Base-by-base conservation (phyloP, 2,113 vertebrate genomes). In the Cheilinus undulatus region DNA sequence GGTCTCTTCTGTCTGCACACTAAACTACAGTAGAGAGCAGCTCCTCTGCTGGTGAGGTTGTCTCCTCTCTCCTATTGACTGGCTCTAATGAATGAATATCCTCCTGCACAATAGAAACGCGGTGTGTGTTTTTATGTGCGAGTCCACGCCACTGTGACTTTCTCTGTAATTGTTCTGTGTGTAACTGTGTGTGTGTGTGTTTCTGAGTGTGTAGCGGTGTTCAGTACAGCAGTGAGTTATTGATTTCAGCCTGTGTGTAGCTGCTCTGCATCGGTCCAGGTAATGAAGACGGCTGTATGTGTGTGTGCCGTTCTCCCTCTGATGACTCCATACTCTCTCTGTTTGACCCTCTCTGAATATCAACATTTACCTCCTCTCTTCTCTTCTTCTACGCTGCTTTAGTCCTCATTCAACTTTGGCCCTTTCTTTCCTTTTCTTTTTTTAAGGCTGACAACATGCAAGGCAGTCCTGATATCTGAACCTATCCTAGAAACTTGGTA, bases 21-120 rank as follows among this genome's bases (percentile, higher is more conserved):
- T 24, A 43, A 56, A 2, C 12, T 14, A 48, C 45, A 51, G 24
- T 52, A 40, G 15, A 34, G 20, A 8, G 28, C 8, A 19, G 30
- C 70, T 49, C 27, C 52, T 30, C 22, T 19, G 1, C 15, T 14
- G 5, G 4, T 12, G 2, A 32, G 24, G 11, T 57, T 50, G 48
- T 67, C 23, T 68, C n/a, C 56, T 68, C 76, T 69, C 60, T 83
- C 78, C 69, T 86, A 88, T 86, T 82, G 86, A 91, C 82, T 73
- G 62, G 69, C 79, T 80, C 40, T 80, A 88, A 83, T 80, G 58
- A 85, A 78, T 85, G 73, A 75, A 85, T 73, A 66, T 83, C 76
- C 73, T 84, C 42, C 49, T 70, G 7, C 48, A 40, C 15, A 71
- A 58, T 17, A 26, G n/a, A n/a, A n/a, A n/a, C n/a, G n/a, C n/a